These are phyloP conservation scores for Eustalomyia histrio DNA, from an alignment of 2,888 invertebrate species.

Conservation along the genomic window DNA sequence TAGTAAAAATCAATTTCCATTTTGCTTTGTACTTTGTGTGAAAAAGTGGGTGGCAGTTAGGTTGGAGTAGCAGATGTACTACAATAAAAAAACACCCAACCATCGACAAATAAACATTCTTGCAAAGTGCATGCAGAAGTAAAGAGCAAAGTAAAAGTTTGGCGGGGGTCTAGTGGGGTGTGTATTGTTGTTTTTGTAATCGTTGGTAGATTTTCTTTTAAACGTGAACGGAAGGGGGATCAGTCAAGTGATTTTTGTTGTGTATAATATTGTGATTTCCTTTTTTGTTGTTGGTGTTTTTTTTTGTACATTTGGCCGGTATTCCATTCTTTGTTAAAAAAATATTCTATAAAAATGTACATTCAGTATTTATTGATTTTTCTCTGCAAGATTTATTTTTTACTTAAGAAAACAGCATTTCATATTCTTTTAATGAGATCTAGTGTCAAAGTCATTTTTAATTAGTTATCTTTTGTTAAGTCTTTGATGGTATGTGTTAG, in stretches of 20 bases:
- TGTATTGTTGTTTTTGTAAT: conserved; percentile 18
- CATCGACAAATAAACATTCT: conserved; percentile 42
- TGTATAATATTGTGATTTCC: background rate
- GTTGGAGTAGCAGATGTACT: conserved; percentile 22
- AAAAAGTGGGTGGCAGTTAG: conserved; percentile 60
- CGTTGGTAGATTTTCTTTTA: conserved; percentile 2
- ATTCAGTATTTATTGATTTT: conserved; percentile 50
- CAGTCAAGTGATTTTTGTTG: conserved; percentile 14
- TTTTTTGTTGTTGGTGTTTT: conserved; percentile 22
- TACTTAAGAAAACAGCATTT: conserved; percentile 18
- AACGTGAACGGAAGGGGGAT: background rate
- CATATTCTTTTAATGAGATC: background rate
- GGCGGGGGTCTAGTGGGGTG: conserved; percentile 9
- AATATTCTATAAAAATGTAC: conserved; percentile 25
- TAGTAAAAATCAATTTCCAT: conserved; percentile 63
- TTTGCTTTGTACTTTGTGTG: conserved; percentile 42
- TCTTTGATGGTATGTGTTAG: background rate
- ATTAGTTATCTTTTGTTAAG: background rate
- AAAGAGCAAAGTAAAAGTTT: conserved; percentile 30
- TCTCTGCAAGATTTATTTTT: conserved; percentile 9
- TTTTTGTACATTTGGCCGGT: conserved; percentile 35
- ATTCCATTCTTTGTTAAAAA: conserved; percentile 12
- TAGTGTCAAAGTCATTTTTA: conserved; percentile 2
- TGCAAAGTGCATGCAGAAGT: conserved; percentile 52
- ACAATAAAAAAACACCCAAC: conserved; percentile 51